Base-by-base conservation (phyloP, 2,888 invertebrate species). In the Chaetoderma sp. region DNA sequence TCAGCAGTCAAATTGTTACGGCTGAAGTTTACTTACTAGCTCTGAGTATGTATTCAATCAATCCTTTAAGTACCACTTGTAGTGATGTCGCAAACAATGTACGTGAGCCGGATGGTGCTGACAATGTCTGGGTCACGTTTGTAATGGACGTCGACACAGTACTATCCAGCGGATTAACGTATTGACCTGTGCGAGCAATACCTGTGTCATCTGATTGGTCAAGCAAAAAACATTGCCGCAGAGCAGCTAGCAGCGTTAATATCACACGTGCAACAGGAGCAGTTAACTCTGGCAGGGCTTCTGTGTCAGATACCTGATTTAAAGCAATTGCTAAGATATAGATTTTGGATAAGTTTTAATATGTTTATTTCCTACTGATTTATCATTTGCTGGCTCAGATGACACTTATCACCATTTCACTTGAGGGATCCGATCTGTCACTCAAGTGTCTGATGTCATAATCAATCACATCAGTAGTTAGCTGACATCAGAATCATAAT, bases 21-120 rank as follows among this genome's bases (percentile, higher is more conserved):
- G n/a, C n/a, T n/a, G n/a, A n/a, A n/a, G n/a, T n/a, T n/a, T n/a
- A 80, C 76, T 91, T 92, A 70, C 90, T 83, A 52, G 94, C 93
- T 0, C 91, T 90, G 33, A 94, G 88, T 4, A 95, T 92, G 93
- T 95, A 95, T 74, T 93, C 92, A 0, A 95, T 88, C 5, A 95
- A 90, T 59, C 92, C 92, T 75, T 92, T 81, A n/a, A 87, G 77
- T 3, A 86, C 86, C 49, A 86, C 82, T 67, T 86, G 84, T 27
- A 86, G 71, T 16, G 86, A 84, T 0, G 86, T 81, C 16, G 84
- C 80, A 72, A 83, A 83, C 60, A 78, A 65, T 6, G 83, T 81
- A 28, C 82, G 70, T 27, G 82, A 77, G 4, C 83, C 79, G n/a
- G 75, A 73, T n/a, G 62, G 60, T 45, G 61, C 65, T 36, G 56